phyloP scores from a whole-genome alignment of 30 jellyfish, hydroid and myxozoan genomes.

The Hydra vulgaris region DNA sequence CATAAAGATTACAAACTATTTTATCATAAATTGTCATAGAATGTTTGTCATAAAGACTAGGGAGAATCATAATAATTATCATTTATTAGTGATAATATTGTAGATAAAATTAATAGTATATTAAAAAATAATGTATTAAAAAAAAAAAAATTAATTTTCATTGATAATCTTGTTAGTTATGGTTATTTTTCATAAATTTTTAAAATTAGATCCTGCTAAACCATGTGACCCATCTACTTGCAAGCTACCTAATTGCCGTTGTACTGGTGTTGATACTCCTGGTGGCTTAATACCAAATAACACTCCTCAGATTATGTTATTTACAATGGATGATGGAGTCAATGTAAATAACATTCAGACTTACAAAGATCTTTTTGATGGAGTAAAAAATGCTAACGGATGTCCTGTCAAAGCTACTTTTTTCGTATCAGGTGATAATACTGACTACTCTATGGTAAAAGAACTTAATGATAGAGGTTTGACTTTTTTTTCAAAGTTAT shows the following conservation, averaged over 20 bases:
- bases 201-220: constrained; percentile 3
- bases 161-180: no score
- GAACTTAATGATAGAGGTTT: constrained; percentile 28
- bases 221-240: constrained; percentile 43
- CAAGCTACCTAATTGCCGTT: constrained; percentile 55
- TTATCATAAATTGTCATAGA: no score
- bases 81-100: no score
- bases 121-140: no score
- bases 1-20: no score
- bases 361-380: constrained; percentile 26
- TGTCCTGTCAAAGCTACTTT: constrained; percentile 76
- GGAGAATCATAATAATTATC: no score
- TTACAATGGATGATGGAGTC: constrained; percentile 68
- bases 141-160: no score
- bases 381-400: constrained; percentile 67
- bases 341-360: constrained; percentile 9
- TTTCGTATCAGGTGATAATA: constrained; percentile 46
- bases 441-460: constrained; percentile 47
- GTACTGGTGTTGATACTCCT: constrained; percentile 55
- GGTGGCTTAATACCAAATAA: constrained; percentile 44
- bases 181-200: no score
- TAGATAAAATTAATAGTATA: no score
- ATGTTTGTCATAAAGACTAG: no score
- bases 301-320: constrained; percentile 67
- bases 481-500: no score